Evolutionary conservation across 2,888 invertebrate species (phyloP).

Genomic region (Nemoura dubitans): DNA sequence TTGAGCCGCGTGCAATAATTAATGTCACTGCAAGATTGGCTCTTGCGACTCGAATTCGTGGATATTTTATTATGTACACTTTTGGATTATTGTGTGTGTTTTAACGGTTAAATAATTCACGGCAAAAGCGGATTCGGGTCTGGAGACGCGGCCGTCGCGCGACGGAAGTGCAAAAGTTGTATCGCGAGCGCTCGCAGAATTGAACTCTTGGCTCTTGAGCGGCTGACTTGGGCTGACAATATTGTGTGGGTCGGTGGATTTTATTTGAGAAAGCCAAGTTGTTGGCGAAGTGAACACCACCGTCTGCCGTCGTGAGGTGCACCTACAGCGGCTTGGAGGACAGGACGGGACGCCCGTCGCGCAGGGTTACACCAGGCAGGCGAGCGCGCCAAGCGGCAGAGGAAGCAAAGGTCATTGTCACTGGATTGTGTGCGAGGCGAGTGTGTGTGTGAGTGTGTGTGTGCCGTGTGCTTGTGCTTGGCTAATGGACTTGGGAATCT

Average conservation of each 20-base stretch:
- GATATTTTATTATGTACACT: too few species aligned
- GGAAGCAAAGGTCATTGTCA: constrained; percentile 41
- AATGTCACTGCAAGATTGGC: not conserved
- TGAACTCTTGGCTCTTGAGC: not conserved
- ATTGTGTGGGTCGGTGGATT: not conserved
- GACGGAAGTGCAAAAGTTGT: not conserved
- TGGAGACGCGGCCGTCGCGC: not conserved
- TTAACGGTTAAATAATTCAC: not conserved
- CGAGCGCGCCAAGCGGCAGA: not conserved
- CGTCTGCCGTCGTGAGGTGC: not conserved
- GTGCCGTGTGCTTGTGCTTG: not conserved
- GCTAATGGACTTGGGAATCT: constrained; percentile 14
- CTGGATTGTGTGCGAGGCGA: too few species aligned
- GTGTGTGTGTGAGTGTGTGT: too few species aligned
- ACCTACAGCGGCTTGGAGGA: not conserved
- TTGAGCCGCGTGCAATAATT: not conserved
- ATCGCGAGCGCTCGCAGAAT: not conserved
- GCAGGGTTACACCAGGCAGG: not conserved
- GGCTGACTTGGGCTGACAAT: not conserved
- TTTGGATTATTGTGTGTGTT: not conserved
- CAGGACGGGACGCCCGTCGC: not conserved
- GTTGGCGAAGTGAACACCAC: not conserved
- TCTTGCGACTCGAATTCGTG: too few species aligned
- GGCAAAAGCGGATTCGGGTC: not conserved
- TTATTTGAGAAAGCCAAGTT: not conserved